These are phyloP conservation scores for Melinopterus prodromus DNA, from an alignment of 2,888 invertebrate species.

Conservation along the genomic window DNA sequence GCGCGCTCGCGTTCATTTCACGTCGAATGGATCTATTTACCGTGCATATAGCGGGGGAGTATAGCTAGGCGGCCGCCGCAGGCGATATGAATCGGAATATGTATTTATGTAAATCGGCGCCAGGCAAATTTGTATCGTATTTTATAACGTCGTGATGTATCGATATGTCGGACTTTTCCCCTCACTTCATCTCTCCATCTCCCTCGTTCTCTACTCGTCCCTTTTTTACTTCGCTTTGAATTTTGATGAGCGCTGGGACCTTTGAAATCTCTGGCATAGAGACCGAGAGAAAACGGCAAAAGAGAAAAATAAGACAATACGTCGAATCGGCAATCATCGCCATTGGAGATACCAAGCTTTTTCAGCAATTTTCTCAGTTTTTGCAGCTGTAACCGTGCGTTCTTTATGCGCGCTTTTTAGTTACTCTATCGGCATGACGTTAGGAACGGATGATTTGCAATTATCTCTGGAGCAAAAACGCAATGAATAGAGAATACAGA, in stretches of 20 bases:
- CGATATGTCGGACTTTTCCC: constrained; percentile 22
- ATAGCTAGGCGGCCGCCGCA: neutral
- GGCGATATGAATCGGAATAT: constrained; percentile 47
- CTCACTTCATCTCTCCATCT: constrained; percentile 1
- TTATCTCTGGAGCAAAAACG: neutral
- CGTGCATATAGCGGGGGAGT: constrained; percentile 5
- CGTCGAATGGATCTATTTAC: constrained; percentile 14
- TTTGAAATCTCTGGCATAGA: constrained; percentile 18
- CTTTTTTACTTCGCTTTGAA: constrained; percentile 20
- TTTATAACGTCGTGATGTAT: constrained; percentile 26
- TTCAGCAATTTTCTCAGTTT: neutral
- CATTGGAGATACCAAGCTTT: neutral
- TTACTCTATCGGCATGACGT: neutral
- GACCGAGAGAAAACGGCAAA: neutral
- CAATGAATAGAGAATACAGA: neutral
- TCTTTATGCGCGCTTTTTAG: neutral
- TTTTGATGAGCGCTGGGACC: constrained; percentile 24
- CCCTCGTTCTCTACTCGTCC: neutral
- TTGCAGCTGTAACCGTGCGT: neutral
- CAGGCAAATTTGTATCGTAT: constrained; percentile 31
- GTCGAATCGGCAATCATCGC: neutral
- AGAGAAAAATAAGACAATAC: constrained; percentile 4
- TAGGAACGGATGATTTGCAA: neutral
- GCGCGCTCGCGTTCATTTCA: constrained; percentile 16
- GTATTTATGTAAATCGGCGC: constrained; percentile 50